phyloP scores from a whole-genome alignment of 2,113 vertebrate genomes.

The Origma solitaria region DNA sequence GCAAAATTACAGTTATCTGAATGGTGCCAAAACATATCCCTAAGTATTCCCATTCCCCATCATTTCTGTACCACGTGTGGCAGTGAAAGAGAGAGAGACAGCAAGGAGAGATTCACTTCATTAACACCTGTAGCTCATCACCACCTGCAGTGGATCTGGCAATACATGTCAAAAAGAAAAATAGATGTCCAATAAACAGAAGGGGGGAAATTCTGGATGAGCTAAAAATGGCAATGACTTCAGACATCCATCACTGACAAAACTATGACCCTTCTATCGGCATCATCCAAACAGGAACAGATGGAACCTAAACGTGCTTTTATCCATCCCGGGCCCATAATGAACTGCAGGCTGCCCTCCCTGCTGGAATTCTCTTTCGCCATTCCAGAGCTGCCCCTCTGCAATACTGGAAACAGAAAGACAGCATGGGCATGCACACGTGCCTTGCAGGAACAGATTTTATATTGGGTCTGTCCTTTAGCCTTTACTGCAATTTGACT shows the following conservation, averaged over 20 bases:
- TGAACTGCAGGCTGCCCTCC: neutral
- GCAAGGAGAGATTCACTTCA: neutral
- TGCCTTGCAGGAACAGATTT: neutral
- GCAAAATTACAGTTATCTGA: neutral
- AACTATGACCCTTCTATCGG: neutral
- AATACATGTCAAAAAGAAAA: neutral
- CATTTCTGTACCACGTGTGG: neutral
- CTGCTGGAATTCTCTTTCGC: neutral
- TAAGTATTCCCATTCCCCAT: neutral
- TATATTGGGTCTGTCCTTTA: neutral
- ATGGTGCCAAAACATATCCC: neutral
- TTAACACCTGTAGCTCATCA: neutral
- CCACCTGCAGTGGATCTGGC: neutral
- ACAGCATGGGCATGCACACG: rapidly evolving
- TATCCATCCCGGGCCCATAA: neutral
- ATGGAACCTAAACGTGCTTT: neutral
- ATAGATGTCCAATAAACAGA: neutral
- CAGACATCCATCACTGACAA: neutral
- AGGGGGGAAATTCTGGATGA: neutral
- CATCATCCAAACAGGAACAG: neutral
- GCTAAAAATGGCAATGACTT: neutral
- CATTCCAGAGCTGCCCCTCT: neutral
- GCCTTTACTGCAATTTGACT: neutral
- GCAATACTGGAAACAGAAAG: rapidly evolving
- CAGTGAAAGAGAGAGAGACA: neutral